These are phyloP conservation scores for Petrolisthes manimaculis DNA, from an alignment of 2,888 invertebrate genomes.

Conservation along the genomic window DNA sequence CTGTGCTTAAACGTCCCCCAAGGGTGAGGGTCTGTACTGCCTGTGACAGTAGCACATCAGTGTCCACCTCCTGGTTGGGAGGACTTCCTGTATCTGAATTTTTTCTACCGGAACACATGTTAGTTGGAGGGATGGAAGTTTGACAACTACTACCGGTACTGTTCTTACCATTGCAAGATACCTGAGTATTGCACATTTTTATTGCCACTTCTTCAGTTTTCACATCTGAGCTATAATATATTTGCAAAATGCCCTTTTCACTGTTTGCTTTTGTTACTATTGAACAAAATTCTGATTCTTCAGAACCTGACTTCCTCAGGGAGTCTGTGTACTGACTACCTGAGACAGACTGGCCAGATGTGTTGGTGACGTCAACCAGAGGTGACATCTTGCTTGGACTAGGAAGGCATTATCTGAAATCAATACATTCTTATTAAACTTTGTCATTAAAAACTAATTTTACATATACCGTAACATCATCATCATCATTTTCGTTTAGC, in stretches of 20 bases:
- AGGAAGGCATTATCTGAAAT: conserved; percentile 23
- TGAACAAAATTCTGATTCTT: neutral
- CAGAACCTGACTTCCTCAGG: conserved; percentile 7
- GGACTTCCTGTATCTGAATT: conserved; percentile 24
- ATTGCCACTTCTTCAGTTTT: conserved; percentile 47
- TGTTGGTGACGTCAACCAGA: conserved; percentile 50
- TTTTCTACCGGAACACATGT: neutral
- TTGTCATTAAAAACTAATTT: no score
- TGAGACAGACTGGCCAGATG: conserved; percentile 20
- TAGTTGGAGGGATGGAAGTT: neutral
- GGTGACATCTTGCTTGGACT: conserved; percentile 46
- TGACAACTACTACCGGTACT: neutral
- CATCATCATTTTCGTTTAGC: neutral
- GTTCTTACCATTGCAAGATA: neutral
- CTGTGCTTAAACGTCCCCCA: neutral
- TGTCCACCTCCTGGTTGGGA: conserved; percentile 13
- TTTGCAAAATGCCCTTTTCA: neutral
- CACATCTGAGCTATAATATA: conserved; percentile 2
- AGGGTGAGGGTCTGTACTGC: conserved; percentile 52
- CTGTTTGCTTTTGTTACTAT: conserved; percentile 1
- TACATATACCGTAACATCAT: no score
- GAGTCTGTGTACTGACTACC: conserved; percentile 6
- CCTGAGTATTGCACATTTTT: conserved; percentile 57
- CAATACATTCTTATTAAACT: no score
- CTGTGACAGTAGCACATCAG: conserved; percentile 49